Evolutionary conservation across 2,888 invertebrate species (phyloP).

Genomic region (Thera obeliscata): DNA sequence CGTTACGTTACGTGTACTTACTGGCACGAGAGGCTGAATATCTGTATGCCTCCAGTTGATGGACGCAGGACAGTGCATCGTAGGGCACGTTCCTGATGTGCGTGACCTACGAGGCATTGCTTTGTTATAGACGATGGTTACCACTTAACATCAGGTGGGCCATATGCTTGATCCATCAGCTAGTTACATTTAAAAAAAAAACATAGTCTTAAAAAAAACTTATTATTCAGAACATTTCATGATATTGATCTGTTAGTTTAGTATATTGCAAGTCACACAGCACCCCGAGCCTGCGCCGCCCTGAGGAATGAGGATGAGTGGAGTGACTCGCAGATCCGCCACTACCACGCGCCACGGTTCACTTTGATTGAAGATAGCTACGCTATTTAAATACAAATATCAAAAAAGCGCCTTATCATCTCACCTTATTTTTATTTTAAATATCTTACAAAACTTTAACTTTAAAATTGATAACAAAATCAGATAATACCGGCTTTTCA

Average conservation of each 20-base stretch:
- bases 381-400: neutral
- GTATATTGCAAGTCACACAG: slow-evolving; percentile 3
- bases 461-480: neutral
- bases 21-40: too few relatives aligned
- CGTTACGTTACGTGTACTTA: too few relatives aligned
- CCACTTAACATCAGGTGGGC: too few relatives aligned
- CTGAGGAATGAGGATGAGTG: neutral
- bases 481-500: neutral
- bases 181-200: too few relatives aligned
- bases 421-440: neutral
- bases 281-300: neutral
- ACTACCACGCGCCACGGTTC: neutral
- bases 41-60: too few relatives aligned
- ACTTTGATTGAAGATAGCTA: neutral
- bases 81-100: too few relatives aligned
- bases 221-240: too few relatives aligned
- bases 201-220: too few relatives aligned
- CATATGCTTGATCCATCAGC: too few relatives aligned
- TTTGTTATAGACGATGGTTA: too few relatives aligned
- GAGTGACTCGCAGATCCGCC: neutral
- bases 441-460: neutral
- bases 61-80: too few relatives aligned
- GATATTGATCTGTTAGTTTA: neutral
- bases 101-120: too few relatives aligned
- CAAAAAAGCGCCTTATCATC: neutral